Base-by-base conservation (phyloP, 1,140 invertebrate genomes). In the Drosophila sturtevanti region DNA sequence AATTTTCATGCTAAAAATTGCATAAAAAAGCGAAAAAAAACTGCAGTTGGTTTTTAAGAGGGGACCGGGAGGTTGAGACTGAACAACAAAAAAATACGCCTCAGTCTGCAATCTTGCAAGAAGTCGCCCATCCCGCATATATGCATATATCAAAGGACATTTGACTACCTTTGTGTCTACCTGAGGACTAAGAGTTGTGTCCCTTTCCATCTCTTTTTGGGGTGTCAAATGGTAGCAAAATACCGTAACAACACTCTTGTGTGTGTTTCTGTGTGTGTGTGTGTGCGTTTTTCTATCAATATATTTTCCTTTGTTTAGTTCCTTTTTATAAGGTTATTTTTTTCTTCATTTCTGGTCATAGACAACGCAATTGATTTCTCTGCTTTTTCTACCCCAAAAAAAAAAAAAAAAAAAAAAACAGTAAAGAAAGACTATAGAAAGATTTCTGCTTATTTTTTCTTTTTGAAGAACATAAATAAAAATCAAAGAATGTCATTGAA, bases 361-460 rank as follows among this genome's bases (percentile, higher is more conserved):
- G 81, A 79, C 82, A 86, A 73, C 84, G 82, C 84, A 87, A 87
- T 87, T 87, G 82, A 87, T 87, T 87, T 86, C 67, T 74, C 64
- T 76, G 68, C 78, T 86, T 86, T 86, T 86, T 86, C 71, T 89
- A 79, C 68, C 79, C 79, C 68, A 87, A 87, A 78, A 70, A 87
- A 87, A 78, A 71, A 77, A 44, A 35, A 71, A 37, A 14, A 66
- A 18, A 38, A 31, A 58, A 27, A 59, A 62, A 10, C 31, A 4
- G 52, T 22, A 18, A 22, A 52, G 21, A 31, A 61, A 63, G 48
- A 48, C 41, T 48, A 48, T 48, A 1, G 41, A 48, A 48, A 48
- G 24, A 31, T 52, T 65, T 44, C 51, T 60, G 44, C 44, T 48
- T 48, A 48, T 48, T 48, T 48, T 44, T 44, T 44, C 16, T 24